Evolutionary conservation across 2,113 vertebrate species (phyloP), one percentile per base, ranked within the genome.

Genomic region (Carlito syrichta): DNA sequence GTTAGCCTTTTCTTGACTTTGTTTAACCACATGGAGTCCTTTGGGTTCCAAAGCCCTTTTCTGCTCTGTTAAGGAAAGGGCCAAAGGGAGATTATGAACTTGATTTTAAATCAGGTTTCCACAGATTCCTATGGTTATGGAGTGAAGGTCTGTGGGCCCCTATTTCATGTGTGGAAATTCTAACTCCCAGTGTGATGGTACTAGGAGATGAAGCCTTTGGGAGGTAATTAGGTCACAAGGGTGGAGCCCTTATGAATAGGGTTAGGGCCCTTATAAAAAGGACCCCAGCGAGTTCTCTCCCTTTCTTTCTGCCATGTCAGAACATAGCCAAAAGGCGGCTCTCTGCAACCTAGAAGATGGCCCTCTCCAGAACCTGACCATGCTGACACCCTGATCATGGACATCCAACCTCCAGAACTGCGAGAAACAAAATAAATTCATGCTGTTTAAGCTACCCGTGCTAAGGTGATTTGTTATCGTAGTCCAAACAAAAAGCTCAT

Each of bases 1-100:
- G 6, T 23, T 86, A 98, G 78, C 17, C 19, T 85, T 25, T 40
- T 5, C 93, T 78, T 96, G 68, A 98, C 56, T 68, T 52, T 77
- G 56, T 93, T 9, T 32, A 98, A 56, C 82, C 82, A 83, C 91
- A 91, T 86, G 62, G 4, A 23, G 1, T 79, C 13, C 43, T 4
- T 14, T 27, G 14, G 35, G n/a, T 1, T n/a, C 8, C 1, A 13
- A 76, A 19, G 43, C 11, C 1, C 0, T 0, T 3, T 0, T n/a
- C 1, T 48, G 9, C 2, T 78, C 96, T 97, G 95, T 62, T 76
- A 77, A 54, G 40, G 40, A 69, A 85, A 40, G 60, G 20, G 45
- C 0, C 4, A 22, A 56, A 71, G 62, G 14, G 17, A 27, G 52
- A 32, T 40, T 81, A 25, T 89, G 20, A 54, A 58, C 30, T 5